These are phyloP conservation scores for Drosophila quadrilineata DNA, from an alignment of 1,140 invertebrate genomes.

Conservation along the genomic window DNA sequence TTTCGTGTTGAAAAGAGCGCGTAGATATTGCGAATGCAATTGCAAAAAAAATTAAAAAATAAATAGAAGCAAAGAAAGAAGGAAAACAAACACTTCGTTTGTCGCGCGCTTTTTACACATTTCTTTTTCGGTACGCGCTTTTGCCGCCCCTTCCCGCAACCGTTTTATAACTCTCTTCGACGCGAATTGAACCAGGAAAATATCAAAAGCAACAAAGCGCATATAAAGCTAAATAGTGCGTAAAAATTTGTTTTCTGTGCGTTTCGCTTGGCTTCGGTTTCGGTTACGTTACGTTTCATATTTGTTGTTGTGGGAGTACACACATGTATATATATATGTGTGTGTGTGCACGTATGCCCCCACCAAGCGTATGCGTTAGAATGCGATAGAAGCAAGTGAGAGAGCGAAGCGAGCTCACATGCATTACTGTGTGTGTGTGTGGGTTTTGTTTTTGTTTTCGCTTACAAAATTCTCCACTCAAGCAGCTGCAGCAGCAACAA, in stretches of 20 bases:
- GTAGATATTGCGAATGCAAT: constrained; percentile 41
- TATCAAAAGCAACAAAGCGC: constrained; percentile 37
- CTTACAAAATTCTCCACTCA: constrained; percentile 65
- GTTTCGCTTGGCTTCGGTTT: constrained; percentile 53
- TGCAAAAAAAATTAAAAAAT: constrained; percentile 35
- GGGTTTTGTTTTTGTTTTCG: constrained; percentile 60
- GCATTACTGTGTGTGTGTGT: too few relatives aligned
- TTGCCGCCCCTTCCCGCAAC: constrained; percentile 22
- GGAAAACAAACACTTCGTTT: constrained; percentile 71
- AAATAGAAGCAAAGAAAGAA: constrained; percentile 42
- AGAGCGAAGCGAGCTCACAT: constrained; percentile 23
- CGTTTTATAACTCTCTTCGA: neutral
- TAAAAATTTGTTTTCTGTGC: constrained; percentile 68
- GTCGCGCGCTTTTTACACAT: constrained; percentile 22
- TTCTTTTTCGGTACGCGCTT: constrained; percentile 49
- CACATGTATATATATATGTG: neutral
- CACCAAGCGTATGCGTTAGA: neutral
- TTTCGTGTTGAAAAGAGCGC: too few relatives aligned
- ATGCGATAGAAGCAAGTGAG: neutral
- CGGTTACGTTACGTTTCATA: constrained; percentile 9
- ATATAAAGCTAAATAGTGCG: constrained; percentile 70
- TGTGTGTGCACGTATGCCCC: neutral
- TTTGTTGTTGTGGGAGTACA: constrained; percentile 8
- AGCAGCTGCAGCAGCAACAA: too few relatives aligned
- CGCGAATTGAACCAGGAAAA: constrained; percentile 39